Percentiles rank a stretch among this genome's conserved stretches.
phyloP scores from a whole-genome alignment of 2,797 vertebrate genomes.

The Caiman crocodilus region DNA sequence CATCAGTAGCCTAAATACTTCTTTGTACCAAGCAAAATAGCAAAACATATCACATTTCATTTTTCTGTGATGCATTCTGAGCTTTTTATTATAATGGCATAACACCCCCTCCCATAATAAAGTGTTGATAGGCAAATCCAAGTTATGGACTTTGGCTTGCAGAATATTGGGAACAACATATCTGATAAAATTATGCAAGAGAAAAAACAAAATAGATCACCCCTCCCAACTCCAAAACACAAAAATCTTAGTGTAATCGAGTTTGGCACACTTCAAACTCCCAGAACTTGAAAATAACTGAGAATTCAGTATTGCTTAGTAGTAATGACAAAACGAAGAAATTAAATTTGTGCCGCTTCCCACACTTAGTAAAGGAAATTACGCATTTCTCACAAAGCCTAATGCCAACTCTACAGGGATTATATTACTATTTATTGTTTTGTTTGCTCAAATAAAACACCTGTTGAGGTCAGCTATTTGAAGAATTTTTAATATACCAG shows the following conservation, averaged over 20 bases:
- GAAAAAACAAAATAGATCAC: background rate
- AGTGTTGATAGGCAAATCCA: background rate
- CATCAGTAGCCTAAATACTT: accelerated
- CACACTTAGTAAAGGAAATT: conserved; percentile 66
- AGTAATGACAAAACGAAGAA: conserved; percentile 68
- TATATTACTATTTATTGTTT: conserved; percentile 76
- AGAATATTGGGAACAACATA: background rate
- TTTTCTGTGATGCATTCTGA: background rate
- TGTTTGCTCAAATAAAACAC: conserved; percentile 76
- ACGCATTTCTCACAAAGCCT: conserved; percentile 71
- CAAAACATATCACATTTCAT: accelerated
- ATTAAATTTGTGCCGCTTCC: conserved; percentile 67
- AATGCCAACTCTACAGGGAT: conserved; percentile 66
- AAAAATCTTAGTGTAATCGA: accelerated
- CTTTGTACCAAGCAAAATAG: background rate
- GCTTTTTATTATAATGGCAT: accelerated
- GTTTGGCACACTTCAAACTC: background rate
- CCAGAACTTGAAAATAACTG: background rate
- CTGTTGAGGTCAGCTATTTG: conserved; percentile 67
- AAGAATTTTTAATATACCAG: conserved; percentile 77
- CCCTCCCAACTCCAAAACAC: background rate
- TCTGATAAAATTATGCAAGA: background rate
- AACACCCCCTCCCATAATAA: background rate
- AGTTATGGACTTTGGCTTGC: accelerated
- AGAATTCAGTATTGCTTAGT: conserved; percentile 33